Evolutionary conservation across 2,888 invertebrate species (phyloP).

Genomic region (Drosophila atripex): DNA sequence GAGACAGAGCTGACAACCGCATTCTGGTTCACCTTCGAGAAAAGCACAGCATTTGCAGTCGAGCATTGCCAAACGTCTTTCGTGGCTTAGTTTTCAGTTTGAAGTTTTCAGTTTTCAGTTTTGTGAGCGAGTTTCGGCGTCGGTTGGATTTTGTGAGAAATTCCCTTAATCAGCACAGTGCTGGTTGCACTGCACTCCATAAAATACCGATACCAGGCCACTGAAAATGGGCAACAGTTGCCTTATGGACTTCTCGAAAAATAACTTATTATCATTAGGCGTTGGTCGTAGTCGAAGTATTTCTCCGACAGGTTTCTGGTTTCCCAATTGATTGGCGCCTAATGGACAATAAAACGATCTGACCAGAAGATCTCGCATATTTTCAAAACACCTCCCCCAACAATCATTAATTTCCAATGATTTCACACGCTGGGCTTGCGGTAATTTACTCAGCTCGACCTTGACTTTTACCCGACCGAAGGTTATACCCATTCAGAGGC

Average conservation of each 20-base stretch:
- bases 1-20: constrained; percentile 39
- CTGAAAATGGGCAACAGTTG: constrained; percentile 26
- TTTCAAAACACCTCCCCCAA: constrained; percentile 16
- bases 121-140: constrained; percentile 41
- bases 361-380: not conserved
- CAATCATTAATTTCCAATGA: constrained; percentile 17
- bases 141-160: constrained; percentile 68
- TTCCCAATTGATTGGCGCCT: constrained; percentile 25
- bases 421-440: constrained; percentile 26
- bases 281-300: constrained; percentile 10
- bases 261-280: constrained; percentile 39
- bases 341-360: constrained; percentile 16
- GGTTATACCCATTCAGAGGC: constrained; percentile 10
- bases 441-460: constrained; percentile 35
- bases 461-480: constrained; percentile 65
- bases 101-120: constrained; percentile 30
- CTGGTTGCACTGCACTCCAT: constrained; percentile 52
- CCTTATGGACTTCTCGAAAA: constrained; percentile 11
- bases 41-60: constrained; percentile 57
- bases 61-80: constrained; percentile 40
- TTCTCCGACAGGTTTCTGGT: not conserved
- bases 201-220: constrained; percentile 4
- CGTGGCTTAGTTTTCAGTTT: constrained; percentile 38
- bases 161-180: constrained; percentile 79
- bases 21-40: constrained; percentile 79